phyloP scores from a whole-genome alignment of 2,797 vertebrate genomes.

The Neoniphon sammara region DNA sequence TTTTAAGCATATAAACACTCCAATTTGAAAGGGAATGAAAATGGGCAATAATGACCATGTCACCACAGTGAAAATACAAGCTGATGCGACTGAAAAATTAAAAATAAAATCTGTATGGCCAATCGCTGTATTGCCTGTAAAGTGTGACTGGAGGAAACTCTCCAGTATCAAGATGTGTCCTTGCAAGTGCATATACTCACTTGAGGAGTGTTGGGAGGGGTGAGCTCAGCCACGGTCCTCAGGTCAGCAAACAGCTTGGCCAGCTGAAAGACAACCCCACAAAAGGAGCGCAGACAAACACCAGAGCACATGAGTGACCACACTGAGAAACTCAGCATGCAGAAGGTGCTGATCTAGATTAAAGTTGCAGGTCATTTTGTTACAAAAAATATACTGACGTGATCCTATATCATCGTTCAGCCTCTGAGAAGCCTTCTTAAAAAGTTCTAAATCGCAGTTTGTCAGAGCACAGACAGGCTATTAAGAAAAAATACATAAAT shows the following conservation, averaged over 20 bases:
- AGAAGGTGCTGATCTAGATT: not conserved
- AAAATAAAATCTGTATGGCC: not conserved
- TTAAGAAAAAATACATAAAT: not conserved
- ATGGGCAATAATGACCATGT: too few relatives aligned
- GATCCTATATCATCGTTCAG: not conserved
- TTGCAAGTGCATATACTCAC: slow-evolving; percentile 79
- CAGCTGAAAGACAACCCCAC: slow-evolving; percentile 82
- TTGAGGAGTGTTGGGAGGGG: slow-evolving; percentile 80
- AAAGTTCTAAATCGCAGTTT: not conserved
- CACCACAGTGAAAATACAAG: too few relatives aligned
- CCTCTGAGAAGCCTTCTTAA: not conserved
- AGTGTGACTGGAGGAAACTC: not conserved
- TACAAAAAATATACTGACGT: too few relatives aligned
- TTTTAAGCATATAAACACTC: too few relatives aligned
- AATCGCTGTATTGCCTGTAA: not conserved
- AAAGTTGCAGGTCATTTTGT: not conserved
- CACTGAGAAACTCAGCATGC: not conserved
- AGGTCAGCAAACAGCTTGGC: slow-evolving; percentile 93
- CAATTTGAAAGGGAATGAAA: too few relatives aligned
- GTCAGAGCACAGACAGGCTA: not conserved
- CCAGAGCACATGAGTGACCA: not conserved
- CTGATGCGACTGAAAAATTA: not conserved
- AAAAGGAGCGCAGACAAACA: not conserved
- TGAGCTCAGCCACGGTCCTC: slow-evolving; percentile 88
- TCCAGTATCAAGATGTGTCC: not conserved